Percentiles rank a stretch among this genome's conserved stretches.
phyloP scores from a whole-genome alignment of 2,797 vertebrate genomes.

The Malacoctenus gilli region DNA sequence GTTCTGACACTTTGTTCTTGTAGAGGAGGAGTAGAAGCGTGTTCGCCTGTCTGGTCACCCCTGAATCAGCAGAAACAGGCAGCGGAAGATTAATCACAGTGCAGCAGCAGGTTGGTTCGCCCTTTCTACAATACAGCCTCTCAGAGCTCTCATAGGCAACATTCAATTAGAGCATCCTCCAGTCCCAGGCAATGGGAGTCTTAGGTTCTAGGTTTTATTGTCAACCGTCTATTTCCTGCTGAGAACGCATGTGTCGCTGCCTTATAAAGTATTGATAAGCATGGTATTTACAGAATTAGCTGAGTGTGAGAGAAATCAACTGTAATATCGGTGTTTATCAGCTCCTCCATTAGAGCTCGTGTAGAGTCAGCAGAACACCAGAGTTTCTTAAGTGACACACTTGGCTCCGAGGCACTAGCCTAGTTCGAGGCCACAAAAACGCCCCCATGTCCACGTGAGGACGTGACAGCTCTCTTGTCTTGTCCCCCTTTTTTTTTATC shows the following conservation, averaged over 20 bases:
- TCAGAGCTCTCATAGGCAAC: conserved; percentile 30
- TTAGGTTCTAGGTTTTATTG: too few species aligned
- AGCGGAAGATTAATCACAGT: conserved; percentile 52
- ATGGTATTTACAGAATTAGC: conserved; percentile 16
- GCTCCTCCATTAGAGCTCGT: conserved; percentile 15
- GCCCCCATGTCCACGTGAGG: conserved; percentile 61
- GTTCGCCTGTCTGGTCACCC: conserved; percentile 18
- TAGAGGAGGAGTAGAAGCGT: conserved; percentile 16
- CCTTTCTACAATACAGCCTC: conserved; percentile 30
- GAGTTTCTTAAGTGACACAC: conserved; percentile 18
- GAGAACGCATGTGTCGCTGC: not conserved
- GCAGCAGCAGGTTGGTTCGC: conserved; percentile 38
- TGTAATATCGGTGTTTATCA: not conserved
- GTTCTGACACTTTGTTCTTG: conserved; percentile 17
- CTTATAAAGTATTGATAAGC: conserved; percentile 6
- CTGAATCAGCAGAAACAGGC: conserved; percentile 61
- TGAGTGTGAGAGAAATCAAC: not conserved
- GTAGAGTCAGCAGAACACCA: conserved; percentile 7
- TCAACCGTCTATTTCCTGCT: conserved; percentile 36
- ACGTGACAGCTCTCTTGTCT: conserved; percentile 53
- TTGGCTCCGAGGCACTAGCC: conserved; percentile 54
- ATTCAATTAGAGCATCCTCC: conserved; percentile 42
- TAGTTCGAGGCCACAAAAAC: conserved; percentile 53
- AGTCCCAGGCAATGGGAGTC: conserved; percentile 6
- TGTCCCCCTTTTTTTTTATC: conserved; percentile 55